Conservation (phyloP, 2,113 vertebrate genomes). For the Hydrolagus affinis region DNA sequence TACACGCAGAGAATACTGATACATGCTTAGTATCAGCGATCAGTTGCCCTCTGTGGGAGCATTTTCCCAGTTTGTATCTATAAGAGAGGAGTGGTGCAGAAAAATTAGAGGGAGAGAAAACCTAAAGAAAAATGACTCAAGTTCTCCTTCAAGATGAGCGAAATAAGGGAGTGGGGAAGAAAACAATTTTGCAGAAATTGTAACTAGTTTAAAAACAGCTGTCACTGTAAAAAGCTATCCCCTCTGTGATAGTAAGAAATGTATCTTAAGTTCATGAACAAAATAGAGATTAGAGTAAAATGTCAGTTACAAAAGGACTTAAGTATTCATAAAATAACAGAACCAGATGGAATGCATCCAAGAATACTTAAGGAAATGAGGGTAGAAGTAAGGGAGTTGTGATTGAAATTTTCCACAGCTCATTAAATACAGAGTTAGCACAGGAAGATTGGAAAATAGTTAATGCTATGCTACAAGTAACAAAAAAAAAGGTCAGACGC, state of each 20-base stretch:
- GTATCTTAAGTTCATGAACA: background rate
- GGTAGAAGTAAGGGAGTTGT: background rate
- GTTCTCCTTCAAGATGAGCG: background rate
- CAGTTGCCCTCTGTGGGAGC: no score
- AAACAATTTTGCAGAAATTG: background rate
- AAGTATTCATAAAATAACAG: slow-evolving; percentile 31
- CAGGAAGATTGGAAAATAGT: slow-evolving; percentile 10
- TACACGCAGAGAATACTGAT: no score
- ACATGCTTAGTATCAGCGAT: no score
- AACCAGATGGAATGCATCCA: slow-evolving; percentile 32
- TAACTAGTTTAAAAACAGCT: background rate
- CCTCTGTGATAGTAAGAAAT: background rate
- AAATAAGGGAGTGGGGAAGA: background rate
- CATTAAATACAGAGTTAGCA: slow-evolving; percentile 19
- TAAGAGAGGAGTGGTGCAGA: no score
- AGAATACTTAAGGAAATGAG: slow-evolving; percentile 28
- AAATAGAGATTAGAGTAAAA: slow-evolving; percentile 19
- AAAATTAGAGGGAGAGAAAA: no score
- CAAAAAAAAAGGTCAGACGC: slow-evolving; percentile 2
- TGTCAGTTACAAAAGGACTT: slow-evolving; percentile 15
- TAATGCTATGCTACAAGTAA: slow-evolving; percentile 1
- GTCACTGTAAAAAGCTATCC: background rate
- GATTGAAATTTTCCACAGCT: slow-evolving; percentile 25
- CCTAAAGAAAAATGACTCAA: no score
- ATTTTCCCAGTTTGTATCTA: no score